A percentile compares a stretch with the other conserved stretches of the same genome.
Conservation (phyloP, 1,140 invertebrate genomes). For the Aethina tumida region DNA sequence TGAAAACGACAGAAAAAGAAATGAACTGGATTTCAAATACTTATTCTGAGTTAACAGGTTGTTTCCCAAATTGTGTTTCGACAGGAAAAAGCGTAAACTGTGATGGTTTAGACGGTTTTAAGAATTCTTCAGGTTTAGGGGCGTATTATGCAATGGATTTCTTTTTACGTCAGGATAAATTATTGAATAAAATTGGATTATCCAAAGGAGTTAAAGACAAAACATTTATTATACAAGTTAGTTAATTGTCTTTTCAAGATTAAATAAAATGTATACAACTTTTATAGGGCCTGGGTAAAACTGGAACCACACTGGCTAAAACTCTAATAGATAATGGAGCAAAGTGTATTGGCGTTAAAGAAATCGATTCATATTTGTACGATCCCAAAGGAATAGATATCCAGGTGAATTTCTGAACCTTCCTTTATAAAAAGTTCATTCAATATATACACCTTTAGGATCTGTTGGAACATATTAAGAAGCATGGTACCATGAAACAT, state of each 20-base stretch:
- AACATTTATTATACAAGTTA: constrained; percentile 28
- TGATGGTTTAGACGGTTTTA: background rate
- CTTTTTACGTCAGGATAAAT: constrained; percentile 66
- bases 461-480: constrained; percentile 41
- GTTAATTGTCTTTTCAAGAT: constrained; percentile 1
- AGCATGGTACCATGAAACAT: constrained; percentile 59
- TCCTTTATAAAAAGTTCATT: background rate
- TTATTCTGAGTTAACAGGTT: constrained; percentile 12
- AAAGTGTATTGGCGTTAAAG: constrained; percentile 70
- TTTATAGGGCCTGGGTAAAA: constrained; percentile 82
- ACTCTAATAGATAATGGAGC: constrained; percentile 70
- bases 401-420: constrained; percentile 39
- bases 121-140: constrained; percentile 4
- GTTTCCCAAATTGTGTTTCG: constrained; percentile 3
- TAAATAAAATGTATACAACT: constrained; percentile 40
- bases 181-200: constrained; percentile 63
- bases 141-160: constrained; percentile 49
- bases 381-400: constrained; percentile 74
- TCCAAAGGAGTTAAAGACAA: constrained; percentile 58
- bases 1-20: constrained; percentile 66
- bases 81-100: background rate
- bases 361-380: constrained; percentile 59
- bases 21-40: constrained; percentile 82
- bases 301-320: constrained; percentile 68
- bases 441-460: constrained; percentile 31